Conservation (phyloP, 2,113 vertebrate species). For the Dipodomys spectabilis region DNA sequence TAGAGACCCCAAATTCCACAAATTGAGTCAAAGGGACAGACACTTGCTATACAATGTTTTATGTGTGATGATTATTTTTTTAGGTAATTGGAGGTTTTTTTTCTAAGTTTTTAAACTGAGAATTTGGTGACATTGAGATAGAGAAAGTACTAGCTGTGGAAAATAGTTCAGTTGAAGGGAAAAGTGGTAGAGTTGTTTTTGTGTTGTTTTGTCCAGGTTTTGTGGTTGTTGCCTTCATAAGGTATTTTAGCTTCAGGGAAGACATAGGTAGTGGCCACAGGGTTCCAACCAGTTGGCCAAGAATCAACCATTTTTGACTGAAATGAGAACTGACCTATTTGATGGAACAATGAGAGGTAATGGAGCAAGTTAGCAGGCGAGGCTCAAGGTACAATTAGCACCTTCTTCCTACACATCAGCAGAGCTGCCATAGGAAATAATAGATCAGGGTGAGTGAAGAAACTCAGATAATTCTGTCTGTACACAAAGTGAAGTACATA, state of each 20-base stretch:
- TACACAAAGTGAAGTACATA: not conserved
- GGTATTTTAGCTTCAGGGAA: not conserved
- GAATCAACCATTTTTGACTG: not conserved
- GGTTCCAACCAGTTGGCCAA: not conserved
- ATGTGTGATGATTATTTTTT: not conserved
- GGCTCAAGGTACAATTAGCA: not conserved
- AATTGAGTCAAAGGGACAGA: not conserved
- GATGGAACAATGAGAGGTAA: not conserved
- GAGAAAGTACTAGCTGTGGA: not conserved
- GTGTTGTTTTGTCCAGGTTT: not conserved
- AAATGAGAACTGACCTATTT: not conserved
- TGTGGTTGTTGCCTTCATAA: not conserved
- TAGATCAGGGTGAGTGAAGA: not conserved
- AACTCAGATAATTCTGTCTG: not conserved
- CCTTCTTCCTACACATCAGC: not conserved
- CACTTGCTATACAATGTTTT: not conserved
- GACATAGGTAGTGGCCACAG: not conserved
- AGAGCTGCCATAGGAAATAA: not conserved
- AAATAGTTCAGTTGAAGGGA: not conserved
- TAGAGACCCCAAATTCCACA: not conserved
- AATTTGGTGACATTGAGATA: not conserved
- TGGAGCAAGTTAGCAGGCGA: not conserved
- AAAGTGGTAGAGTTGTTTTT: not conserved
- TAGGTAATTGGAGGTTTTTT: not conserved
- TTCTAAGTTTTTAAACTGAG: not conserved